These are phyloP conservation scores for Stenopsyche tienmushanensis DNA, from an alignment of 1,140 invertebrate species.

Conservation along the genomic window DNA sequence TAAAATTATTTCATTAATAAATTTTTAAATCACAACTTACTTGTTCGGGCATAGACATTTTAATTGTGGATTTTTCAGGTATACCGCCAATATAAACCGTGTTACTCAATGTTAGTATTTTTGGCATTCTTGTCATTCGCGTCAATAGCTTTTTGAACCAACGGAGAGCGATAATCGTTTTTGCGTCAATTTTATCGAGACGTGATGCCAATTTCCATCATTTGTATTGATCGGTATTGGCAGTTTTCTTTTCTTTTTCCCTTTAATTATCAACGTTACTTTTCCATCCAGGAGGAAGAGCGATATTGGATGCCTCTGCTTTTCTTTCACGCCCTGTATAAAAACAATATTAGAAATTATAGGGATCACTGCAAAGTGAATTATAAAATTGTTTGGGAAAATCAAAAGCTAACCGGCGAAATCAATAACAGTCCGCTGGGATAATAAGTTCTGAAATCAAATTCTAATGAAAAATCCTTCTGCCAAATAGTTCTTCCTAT, in stretches of 20 bases:
- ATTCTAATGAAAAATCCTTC: conserved; percentile 72
- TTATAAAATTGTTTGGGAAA: neutral
- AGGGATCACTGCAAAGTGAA: too few relatives aligned
- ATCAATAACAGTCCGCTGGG: conserved; percentile 79
- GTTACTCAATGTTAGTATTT: conserved; percentile 66
- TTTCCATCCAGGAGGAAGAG: conserved; percentile 71
- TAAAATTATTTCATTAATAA: conserved; percentile 29
- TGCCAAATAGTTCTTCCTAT: conserved; percentile 62
- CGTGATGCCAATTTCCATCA: conserved; percentile 84
- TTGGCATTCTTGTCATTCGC: conserved; percentile 64
- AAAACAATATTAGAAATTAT: too few relatives aligned
- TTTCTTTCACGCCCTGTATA: conserved; percentile 63
- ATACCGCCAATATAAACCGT: conserved; percentile 80
- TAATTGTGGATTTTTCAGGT: conserved; percentile 58
- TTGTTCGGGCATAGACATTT: conserved; percentile 50
- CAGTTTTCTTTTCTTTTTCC: conserved; percentile 64
- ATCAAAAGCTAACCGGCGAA: conserved; percentile 68
- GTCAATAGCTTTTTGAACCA: conserved; percentile 62
- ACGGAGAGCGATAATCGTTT: conserved; percentile 68
- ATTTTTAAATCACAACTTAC: conserved; percentile 45
- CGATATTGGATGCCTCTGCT: conserved; percentile 70
- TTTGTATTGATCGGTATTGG: conserved; percentile 64
- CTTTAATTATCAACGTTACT: conserved; percentile 67
- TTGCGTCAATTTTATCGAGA: conserved; percentile 63
- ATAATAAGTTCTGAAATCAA: conserved; percentile 85